A percentile compares a stretch with the other conserved stretches of the same genome.
phyloP scores from a whole-genome alignment of 2,113 vertebrate genomes.

The Tinamus guttatus region DNA sequence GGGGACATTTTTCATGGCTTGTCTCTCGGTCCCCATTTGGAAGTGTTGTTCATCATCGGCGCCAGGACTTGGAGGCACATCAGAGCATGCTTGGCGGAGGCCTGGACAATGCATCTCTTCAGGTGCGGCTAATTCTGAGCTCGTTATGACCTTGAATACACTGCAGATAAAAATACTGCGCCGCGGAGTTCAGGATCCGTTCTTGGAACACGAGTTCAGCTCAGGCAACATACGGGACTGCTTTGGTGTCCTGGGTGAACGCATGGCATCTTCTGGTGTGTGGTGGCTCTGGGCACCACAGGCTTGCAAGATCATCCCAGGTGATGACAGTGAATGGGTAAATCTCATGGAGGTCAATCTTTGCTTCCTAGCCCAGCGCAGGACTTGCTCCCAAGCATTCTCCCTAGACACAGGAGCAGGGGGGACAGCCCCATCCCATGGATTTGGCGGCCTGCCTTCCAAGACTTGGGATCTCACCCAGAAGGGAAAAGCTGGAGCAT shows the following conservation, averaged over 20 bases:
- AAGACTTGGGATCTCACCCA: background rate
- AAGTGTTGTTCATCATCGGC: background rate
- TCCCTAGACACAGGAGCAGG: rapidly evolving
- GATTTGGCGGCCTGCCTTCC: background rate
- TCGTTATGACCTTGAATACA: background rate
- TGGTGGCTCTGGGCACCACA: background rate
- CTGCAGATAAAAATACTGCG: background rate
- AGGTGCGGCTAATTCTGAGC: slow-evolving; percentile 42
- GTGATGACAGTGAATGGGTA: background rate
- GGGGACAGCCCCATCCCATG: background rate
- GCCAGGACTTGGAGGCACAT: background rate
- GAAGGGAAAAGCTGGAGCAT: background rate
- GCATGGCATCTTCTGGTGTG: no score
- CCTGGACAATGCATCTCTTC: slow-evolving; percentile 43
- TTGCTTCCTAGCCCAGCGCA: background rate
- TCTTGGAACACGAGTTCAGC: background rate
- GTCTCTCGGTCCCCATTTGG: background rate
- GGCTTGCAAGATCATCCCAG: no score
- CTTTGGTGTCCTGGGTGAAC: background rate
- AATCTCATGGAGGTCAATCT: background rate
- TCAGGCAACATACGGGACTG: background rate
- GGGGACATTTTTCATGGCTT: slow-evolving; percentile 17
- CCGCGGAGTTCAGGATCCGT: background rate
- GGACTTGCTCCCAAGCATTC: background rate
- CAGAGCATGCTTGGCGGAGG: background rate